These are phyloP conservation scores for Paradoxurus hermaphroditus DNA, from an alignment of 2,113 vertebrate genomes.

Conservation along the genomic window DNA sequence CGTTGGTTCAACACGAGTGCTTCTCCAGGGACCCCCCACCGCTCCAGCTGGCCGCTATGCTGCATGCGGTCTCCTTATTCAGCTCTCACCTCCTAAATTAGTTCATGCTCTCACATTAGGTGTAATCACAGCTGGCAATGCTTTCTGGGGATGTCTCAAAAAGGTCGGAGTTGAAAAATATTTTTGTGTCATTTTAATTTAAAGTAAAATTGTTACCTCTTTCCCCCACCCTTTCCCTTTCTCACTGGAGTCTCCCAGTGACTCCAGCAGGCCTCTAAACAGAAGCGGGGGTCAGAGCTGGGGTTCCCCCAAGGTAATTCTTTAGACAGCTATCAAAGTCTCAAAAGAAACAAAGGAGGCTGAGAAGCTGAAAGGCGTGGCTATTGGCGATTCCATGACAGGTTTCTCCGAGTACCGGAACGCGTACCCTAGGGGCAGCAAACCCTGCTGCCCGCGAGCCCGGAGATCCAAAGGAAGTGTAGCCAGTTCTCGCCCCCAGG, in stretches of 20 bases:
- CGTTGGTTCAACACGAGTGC: not conserved
- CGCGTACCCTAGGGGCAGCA: not conserved
- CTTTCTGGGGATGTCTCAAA: constrained; percentile 54
- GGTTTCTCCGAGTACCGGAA: accelerated
- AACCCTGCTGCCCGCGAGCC: not conserved
- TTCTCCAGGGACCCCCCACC: not conserved
- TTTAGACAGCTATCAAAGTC: not conserved
- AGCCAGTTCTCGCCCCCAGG: accelerated
- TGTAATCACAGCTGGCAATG: not conserved
- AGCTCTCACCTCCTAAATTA: constrained; percentile 23
- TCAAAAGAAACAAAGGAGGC: constrained; percentile 43
- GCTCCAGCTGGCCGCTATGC: not conserved
- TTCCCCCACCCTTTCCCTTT: not conserved
- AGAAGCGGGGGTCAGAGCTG: accelerated
- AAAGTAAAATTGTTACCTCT: not conserved
- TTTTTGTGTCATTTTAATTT: not conserved
- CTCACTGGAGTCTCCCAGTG: not conserved
- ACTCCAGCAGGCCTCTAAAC: not conserved
- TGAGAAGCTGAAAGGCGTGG: not conserved
- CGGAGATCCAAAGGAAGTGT: not conserved
- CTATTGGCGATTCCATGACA: not conserved
- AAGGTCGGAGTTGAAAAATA: not conserved
- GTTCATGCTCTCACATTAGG: constrained; percentile 31
- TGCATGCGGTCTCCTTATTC: not conserved
- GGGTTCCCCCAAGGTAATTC: not conserved